A percentile compares a stretch with the other conserved stretches of the same genome.
These are phyloP conservation scores for Axis porcinus DNA, from an alignment of 2,113 vertebrate species.

Conservation along the genomic window DNA sequence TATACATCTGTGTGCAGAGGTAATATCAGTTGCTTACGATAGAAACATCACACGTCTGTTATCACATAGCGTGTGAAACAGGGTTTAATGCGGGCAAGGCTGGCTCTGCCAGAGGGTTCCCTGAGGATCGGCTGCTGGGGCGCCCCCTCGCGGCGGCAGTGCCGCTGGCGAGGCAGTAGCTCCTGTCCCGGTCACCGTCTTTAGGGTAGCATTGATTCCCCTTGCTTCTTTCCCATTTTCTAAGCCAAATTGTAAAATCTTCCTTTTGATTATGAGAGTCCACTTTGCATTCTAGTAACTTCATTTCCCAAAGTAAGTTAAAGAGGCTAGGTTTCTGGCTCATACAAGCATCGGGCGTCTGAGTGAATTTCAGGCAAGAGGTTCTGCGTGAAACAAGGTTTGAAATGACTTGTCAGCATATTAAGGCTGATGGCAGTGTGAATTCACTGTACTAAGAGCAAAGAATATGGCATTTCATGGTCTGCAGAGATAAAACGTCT, in stretches of 20 bases:
- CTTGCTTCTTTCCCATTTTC: not conserved
- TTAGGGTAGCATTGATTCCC: not conserved
- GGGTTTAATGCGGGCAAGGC: not conserved
- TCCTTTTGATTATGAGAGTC: not conserved
- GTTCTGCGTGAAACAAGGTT: not conserved
- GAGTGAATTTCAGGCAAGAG: not conserved
- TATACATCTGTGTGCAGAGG: not conserved
- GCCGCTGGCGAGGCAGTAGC: fast-evolving
- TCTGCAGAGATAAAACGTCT: not conserved
- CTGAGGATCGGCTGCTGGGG: no score
- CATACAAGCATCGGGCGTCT: not conserved
- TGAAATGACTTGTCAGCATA: not conserved
- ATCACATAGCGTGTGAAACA: not conserved
- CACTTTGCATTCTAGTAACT: not conserved
- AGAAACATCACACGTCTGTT: not conserved
- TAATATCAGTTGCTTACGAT: not conserved
- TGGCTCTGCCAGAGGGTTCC: fast-evolving
- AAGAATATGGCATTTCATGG: not conserved
- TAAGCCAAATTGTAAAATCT: not conserved
- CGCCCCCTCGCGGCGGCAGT: fast-evolving
- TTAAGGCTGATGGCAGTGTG: no score
- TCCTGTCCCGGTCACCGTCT: not conserved
- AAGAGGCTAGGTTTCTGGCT: not conserved
- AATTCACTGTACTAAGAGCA: not conserved
- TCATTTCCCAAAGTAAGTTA: not conserved